phyloP scores from a whole-genome alignment of 2,797 vertebrate species.

The Pyrocephalus nanus region DNA sequence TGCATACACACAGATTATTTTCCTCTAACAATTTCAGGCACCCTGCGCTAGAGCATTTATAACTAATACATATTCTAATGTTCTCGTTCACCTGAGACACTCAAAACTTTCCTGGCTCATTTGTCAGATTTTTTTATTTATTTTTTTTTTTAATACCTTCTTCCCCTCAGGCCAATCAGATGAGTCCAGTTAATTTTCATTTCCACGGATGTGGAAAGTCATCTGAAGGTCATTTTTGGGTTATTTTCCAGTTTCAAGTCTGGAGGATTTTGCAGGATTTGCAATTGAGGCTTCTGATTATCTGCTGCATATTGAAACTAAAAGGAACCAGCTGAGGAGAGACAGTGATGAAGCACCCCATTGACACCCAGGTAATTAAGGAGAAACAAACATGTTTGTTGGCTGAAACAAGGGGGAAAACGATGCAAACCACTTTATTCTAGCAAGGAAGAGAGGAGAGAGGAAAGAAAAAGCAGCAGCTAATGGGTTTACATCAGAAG shows the following conservation, averaged over 20 bases:
- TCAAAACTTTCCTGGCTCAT: constrained; percentile 27
- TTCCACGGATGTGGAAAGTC: background rate
- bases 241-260: constrained; percentile 24
- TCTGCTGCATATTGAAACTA: constrained; percentile 24
- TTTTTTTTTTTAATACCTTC: background rate
- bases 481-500: constrained; percentile 14
- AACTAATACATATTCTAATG: constrained; percentile 47
- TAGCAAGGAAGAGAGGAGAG: background rate
- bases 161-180: constrained; percentile 56
- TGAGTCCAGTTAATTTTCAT: constrained; percentile 63
- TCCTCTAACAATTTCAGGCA: constrained; percentile 12
- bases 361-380: constrained; percentile 70
- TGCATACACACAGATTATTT: background rate
- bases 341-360: constrained; percentile 67
- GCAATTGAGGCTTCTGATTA: constrained; percentile 34
- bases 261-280: constrained; percentile 18
- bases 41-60: background rate
- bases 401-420: constrained; percentile 31
- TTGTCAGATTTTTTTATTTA: constrained; percentile 14
- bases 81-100: constrained; percentile 32
- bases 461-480: background rate
- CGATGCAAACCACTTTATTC: constrained; percentile 31
- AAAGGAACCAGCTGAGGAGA: constrained; percentile 36
- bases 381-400: constrained; percentile 57
- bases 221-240: constrained; percentile 58